Evolutionary conservation across 2,888 invertebrate species (phyloP).

Genomic region (Drosophila barbarae): DNA sequence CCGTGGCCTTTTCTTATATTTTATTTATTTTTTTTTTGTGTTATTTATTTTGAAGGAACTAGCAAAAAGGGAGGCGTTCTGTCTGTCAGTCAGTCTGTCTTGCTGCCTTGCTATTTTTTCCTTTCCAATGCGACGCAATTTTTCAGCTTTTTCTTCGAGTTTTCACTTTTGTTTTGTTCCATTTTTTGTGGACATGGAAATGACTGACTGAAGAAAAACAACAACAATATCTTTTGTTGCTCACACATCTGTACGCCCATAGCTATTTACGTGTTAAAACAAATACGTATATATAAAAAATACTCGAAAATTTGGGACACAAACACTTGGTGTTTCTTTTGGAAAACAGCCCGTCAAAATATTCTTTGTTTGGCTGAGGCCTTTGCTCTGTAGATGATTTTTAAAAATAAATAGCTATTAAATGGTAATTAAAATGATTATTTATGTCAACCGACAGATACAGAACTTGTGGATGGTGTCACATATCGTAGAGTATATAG

Average conservation of each 20-base stretch:
- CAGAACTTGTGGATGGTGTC: conserved; percentile 14
- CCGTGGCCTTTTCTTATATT: conserved; percentile 18
- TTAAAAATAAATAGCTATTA: conserved; percentile 39
- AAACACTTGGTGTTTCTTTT: conserved; percentile 34
- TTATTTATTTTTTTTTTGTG: conserved; percentile 7
- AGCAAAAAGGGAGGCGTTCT: conserved; percentile 12
- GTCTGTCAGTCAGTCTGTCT: conserved; percentile 25
- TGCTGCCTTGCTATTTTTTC: conserved; percentile 14
- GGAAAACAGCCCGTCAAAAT: conserved; percentile 27
- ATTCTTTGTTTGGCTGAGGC: conserved; percentile 16
- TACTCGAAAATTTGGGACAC: conserved; percentile 53
- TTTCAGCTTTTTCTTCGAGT: conserved; percentile 34
- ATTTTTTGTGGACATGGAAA: conserved; percentile 36
- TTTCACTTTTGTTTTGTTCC: conserved; percentile 43
- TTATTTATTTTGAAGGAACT: conserved; percentile 28
- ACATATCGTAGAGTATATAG: not conserved
- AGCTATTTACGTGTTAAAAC: conserved; percentile 48
- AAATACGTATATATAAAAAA: conserved; percentile 22
- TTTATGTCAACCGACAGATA: conserved; percentile 15
- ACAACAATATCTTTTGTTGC: conserved; percentile 44
- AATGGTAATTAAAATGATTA: conserved; percentile 36
- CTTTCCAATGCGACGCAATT: conserved; percentile 38
- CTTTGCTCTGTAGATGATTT: conserved; percentile 19
- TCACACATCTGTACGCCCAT: conserved; percentile 9
- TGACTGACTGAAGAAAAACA: conserved; percentile 35